Evolutionary conservation across 2,888 invertebrate species (phyloP).

Genomic region (Homarus gammarus): DNA sequence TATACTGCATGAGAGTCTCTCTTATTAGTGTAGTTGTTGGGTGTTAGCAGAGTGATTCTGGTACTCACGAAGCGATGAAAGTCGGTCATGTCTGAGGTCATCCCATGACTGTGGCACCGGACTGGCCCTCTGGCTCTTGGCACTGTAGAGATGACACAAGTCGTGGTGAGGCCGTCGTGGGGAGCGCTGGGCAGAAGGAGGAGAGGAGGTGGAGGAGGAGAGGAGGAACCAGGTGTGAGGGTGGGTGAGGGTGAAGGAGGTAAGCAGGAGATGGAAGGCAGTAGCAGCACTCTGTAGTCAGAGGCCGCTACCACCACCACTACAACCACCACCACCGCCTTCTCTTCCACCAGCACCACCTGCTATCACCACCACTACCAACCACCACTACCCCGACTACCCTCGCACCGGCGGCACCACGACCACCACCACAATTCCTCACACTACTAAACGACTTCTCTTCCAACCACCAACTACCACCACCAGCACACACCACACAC

Average conservation of each 20-base stretch:
- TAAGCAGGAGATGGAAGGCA: background rate
- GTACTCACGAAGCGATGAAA: conserved; percentile 36
- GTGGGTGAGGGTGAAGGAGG: background rate
- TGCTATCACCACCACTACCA: background rate
- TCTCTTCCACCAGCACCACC: background rate
- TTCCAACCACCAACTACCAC: background rate
- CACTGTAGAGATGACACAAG: conserved; percentile 35
- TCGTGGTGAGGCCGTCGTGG: conserved; percentile 23
- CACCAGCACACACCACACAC: conserved; percentile 17
- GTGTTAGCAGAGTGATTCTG: background rate
- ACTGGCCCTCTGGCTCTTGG: conserved; percentile 20
- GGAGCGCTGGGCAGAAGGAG: background rate
- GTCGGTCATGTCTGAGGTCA: conserved; percentile 11
- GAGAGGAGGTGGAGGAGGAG: background rate
- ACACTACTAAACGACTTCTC: background rate
- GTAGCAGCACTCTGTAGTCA: background rate
- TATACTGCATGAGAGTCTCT: too few relatives aligned
- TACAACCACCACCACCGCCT: background rate
- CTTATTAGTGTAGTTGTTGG: too few relatives aligned
- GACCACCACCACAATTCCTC: conserved; percentile 13
- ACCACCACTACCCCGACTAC: background rate
- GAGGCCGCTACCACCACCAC: background rate
- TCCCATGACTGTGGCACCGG: conserved; percentile 26
- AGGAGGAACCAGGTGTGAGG: background rate
- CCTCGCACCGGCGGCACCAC: background rate